Conservation (phyloP, 2,888 invertebrate genomes). For the Athrips mouffetella region DNA sequence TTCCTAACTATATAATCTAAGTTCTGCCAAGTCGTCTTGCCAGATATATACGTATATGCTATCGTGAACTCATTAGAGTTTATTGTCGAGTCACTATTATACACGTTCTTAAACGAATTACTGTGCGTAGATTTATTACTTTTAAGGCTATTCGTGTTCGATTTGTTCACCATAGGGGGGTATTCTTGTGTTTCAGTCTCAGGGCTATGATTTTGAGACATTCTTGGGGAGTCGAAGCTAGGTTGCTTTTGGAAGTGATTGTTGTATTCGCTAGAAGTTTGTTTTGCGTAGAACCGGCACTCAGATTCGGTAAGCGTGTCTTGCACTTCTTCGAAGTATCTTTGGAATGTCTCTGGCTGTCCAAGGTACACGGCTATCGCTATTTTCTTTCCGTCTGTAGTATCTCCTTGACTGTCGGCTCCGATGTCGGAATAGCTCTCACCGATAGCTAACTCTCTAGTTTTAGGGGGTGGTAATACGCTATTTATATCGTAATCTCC, state of each 20-base stretch:
- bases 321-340: slow-evolving; percentile 82
- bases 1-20: slow-evolving; percentile 93
- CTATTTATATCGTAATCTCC: slow-evolving; percentile 73
- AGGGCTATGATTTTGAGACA: slow-evolving; percentile 69
- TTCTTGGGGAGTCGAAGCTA: slow-evolving; percentile 68
- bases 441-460: slow-evolving; percentile 71
- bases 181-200: slow-evolving; percentile 67
- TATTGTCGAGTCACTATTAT: slow-evolving; percentile 73
- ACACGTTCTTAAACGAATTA: slow-evolving; percentile 70
- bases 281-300: slow-evolving; percentile 78
- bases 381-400: slow-evolving; percentile 91
- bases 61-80: slow-evolving; percentile 87
- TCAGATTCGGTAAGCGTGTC: slow-evolving; percentile 82
- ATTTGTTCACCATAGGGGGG: slow-evolving; percentile 63
- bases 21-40: slow-evolving; percentile 96
- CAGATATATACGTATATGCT: slow-evolving; percentile 92
- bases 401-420: slow-evolving; percentile 80
- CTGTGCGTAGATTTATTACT: slow-evolving; percentile 77
- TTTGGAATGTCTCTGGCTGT: slow-evolving; percentile 86
- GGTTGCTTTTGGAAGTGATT: slow-evolving; percentile 71
- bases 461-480: slow-evolving; percentile 71
- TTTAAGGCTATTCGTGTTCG: slow-evolving; percentile 75
- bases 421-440: slow-evolving; percentile 76
- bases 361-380: slow-evolving; percentile 93
- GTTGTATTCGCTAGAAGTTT: slow-evolving; percentile 61